These are phyloP conservation scores for Cyclargus thomasi DNA, from an alignment of 1,140 invertebrate genomes.

Conservation along the genomic window DNA sequence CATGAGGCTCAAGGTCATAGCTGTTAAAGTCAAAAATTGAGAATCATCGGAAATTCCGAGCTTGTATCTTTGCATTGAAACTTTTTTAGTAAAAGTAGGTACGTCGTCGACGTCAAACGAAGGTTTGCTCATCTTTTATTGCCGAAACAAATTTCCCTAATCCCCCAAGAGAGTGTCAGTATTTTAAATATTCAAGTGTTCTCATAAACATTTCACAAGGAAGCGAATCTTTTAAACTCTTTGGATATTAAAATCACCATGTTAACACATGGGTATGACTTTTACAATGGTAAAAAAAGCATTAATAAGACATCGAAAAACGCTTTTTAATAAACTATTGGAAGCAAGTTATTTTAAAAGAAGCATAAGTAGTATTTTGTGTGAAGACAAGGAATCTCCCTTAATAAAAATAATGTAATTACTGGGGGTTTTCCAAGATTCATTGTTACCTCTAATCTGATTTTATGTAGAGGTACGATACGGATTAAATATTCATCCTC, in stretches of 20 bases:
- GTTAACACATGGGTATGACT: neutral
- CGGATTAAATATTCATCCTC: neutral
- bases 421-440: neutral
- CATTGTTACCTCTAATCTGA: neutral
- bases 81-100: neutral
- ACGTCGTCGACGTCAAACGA: neutral
- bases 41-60: neutral
- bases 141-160: neutral
- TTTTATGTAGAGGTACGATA: neutral
- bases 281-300: neutral
- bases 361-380: too few relatives aligned
- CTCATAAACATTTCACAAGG: neutral
- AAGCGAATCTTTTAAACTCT: neutral
- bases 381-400: too few relatives aligned
- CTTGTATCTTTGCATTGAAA: neutral
- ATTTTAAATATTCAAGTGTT: neutral
- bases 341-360: too few relatives aligned
- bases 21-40: neutral
- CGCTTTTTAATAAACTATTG: neutral
- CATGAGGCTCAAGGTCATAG: neutral
- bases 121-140: neutral
- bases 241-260: neutral
- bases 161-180: slow-evolving; percentile 2
- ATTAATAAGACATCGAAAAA: too few relatives aligned
- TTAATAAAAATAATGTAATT: neutral